These are phyloP conservation scores for Thrips palmi DNA, from an alignment of 1,140 invertebrate genomes.

Conservation along the genomic window DNA sequence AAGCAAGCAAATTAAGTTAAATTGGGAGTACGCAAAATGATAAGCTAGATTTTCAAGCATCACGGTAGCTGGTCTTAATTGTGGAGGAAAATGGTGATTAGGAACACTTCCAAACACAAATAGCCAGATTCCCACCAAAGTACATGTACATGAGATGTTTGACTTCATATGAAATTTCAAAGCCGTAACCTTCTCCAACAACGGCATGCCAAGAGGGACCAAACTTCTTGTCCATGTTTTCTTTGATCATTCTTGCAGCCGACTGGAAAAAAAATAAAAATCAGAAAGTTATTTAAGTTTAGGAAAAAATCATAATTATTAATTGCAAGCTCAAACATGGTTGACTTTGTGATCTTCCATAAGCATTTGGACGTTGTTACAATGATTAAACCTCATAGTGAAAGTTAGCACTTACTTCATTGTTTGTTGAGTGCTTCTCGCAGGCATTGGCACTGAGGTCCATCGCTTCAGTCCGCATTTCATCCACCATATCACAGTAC, in stretches of 20 bases:
- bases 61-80: too few relatives aligned
- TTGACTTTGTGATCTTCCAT: background rate
- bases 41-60: too few relatives aligned
- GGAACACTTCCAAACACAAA: constrained; percentile 81
- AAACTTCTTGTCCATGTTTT: constrained; percentile 86
- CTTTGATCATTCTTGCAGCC: constrained; percentile 77
- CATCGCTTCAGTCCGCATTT: constrained; percentile 73
- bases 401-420: constrained; percentile 36
- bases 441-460: constrained; percentile 80
- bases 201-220: constrained; percentile 84
- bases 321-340: background rate
- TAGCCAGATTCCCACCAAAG: constrained; percentile 75
- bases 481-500: constrained; percentile 79
- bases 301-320: background rate
- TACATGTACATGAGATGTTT: constrained; percentile 82
- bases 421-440: constrained; percentile 74
- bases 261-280: constrained; percentile 25
- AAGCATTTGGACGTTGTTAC: background rate
- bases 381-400: background rate
- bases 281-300: constrained; percentile 3
- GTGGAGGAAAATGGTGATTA: too few relatives aligned
- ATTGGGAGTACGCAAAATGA: too few relatives aligned
- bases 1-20: too few relatives aligned
- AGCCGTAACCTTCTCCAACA: constrained; percentile 86
- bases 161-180: constrained; percentile 77